phyloP scores from a whole-genome alignment of 2,797 vertebrate species.

The Enteromius fasciolatus region DNA sequence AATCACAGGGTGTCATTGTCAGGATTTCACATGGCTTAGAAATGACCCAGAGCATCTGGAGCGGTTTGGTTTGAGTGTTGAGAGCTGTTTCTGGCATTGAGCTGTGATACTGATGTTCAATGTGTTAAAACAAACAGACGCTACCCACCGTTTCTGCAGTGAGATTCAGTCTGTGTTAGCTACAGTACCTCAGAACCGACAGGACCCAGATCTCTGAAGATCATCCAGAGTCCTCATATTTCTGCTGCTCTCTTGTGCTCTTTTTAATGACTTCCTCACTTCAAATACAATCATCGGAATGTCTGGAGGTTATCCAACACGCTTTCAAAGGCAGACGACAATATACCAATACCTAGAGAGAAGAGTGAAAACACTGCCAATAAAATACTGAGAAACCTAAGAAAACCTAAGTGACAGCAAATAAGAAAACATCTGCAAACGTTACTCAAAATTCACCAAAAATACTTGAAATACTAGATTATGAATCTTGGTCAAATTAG shows the following conservation, averaged over 20 bases:
- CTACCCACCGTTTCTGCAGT: not conserved
- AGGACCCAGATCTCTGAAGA: not conserved
- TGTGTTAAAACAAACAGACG: not conserved
- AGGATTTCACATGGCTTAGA: not conserved
- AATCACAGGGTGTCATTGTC: not conserved
- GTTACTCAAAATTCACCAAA: too few species aligned
- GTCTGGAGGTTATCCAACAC: not conserved
- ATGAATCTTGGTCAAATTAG: not conserved
- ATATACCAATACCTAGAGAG: not conserved
- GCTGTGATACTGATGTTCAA: not conserved
- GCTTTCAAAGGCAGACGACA: not conserved
- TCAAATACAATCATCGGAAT: not conserved
- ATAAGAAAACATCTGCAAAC: not conserved
- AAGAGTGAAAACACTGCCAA: not conserved
- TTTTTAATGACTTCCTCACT: not conserved
- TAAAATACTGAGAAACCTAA: not conserved
- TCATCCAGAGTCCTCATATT: not conserved
- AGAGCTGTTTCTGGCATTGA: not conserved
- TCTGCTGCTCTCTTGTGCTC: not conserved
- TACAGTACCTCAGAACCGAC: too few species aligned
- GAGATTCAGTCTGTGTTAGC: not conserved
- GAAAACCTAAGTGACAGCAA: not conserved
- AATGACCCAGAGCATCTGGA: not conserved
- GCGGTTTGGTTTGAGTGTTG: not conserved
- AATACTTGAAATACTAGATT: too few species aligned